Base-by-base conservation (phyloP, 2,888 invertebrate species). In the Amiota communis region DNA sequence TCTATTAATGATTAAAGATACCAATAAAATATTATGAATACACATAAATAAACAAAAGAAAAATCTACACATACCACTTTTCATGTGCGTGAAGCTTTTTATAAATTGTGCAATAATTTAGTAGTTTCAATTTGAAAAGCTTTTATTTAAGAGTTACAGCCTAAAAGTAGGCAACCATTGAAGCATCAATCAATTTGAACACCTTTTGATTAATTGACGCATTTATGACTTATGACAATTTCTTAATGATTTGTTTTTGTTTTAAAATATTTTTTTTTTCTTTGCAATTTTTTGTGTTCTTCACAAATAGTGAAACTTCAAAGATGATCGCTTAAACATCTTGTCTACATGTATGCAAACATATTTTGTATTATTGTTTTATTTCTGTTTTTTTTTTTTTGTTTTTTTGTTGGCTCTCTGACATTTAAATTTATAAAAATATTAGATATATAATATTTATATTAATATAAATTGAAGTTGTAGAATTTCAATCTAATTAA, bases 161-260 rank as follows among this genome's bases (percentile, higher is more conserved):
- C 74, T 71, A 68, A 71, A 71, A 68, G 61, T 68, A 71, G 49
- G 68, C 71, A 57, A 64, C 15, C n/a, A 20, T n/a, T 64, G 2
- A 10, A 46, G 36, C 36, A 36, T 36, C 36, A 6, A 36, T 36
- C 8, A 36, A 36, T 36, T 36, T 6, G 36, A 36, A 36, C 3
- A 36, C 2, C 0, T 6, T 36, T 36, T 36, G 36, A 6, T 36
- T 36, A 36, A 36, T 36, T 23, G 3, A 23, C 23, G 23, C 36
- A 36, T 36, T 36, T 36, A 23, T 36, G 36, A 36, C 53, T 68
- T 70, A 57, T 57, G 70, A 48, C 70, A 56, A 46, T 15, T 68
- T 65, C 48, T 71, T 63, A 23, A 71, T 63, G 63, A 36, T n/a
- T 36, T 63, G 23, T 59, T 11, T 59, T 63, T 36, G 36, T 36